Evolutionary conservation across 2,113 vertebrate genomes (phyloP).

Genomic region (Eretmochelys imbricata): DNA sequence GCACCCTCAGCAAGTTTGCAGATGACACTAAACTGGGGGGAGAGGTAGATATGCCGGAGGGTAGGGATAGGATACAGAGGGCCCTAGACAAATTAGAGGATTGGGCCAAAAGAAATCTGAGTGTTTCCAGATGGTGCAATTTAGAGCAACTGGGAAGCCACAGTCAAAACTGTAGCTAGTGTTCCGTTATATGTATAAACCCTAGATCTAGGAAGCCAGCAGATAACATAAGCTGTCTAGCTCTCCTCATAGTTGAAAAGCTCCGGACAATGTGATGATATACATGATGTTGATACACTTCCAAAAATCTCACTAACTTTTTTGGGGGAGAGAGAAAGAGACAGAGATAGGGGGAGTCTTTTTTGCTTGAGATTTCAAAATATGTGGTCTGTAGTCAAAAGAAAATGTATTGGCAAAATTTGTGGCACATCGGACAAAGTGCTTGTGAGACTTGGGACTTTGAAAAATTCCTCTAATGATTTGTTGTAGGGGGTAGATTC

Average conservation of each 20-base stretch:
- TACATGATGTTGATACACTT: fast-evolving
- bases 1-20: too few relatives aligned
- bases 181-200: neutral
- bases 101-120: too few relatives aligned
- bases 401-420: constrained; percentile 64
- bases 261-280: fast-evolving
- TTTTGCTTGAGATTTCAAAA: neutral
- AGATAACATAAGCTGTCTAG: neutral
- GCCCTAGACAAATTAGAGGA: too few relatives aligned
- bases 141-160: fast-evolving
- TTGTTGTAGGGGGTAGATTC: neutral
- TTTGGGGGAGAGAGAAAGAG: too few relatives aligned
- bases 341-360: neutral
- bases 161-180: fast-evolving
- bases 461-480: constrained; percentile 72
- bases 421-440: constrained; percentile 65
- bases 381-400: neutral
- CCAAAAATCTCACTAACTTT: neutral
- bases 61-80: too few relatives aligned
- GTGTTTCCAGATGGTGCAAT: too few relatives aligned
- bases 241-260: neutral
- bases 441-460: constrained; percentile 48
- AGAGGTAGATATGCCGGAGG: too few relatives aligned
- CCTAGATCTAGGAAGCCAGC: neutral
- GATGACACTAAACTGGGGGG: too few relatives aligned